Percentiles rank a stretch among this genome's conserved stretches.
Conservation (phyloP, 2,888 invertebrate genomes). For the Melanotus villosus region DNA sequence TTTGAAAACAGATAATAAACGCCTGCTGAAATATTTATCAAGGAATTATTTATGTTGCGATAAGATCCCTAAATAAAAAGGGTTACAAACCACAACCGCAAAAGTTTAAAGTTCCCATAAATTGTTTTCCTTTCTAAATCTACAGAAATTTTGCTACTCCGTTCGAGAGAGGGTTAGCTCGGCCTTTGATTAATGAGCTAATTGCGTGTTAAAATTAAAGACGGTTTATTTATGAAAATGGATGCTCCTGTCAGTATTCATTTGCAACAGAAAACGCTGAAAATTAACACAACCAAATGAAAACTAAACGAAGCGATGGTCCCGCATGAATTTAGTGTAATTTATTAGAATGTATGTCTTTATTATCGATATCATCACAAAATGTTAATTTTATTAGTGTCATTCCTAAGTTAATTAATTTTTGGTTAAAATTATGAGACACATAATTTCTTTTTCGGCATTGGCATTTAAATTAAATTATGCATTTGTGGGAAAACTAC, state of each 20-base stretch:
- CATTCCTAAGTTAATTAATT: constrained; percentile 1
- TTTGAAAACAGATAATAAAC: too few relatives aligned
- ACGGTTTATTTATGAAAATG: constrained; percentile 10
- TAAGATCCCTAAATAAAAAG: too few relatives aligned
- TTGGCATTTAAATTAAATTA: neutral
- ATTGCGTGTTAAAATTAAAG: constrained; percentile 8
- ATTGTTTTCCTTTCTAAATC: neutral
- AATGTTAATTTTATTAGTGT: constrained; percentile 4
- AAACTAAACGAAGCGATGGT: neutral
- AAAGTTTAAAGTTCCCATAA: constrained; percentile 9
- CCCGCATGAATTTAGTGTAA: neutral
- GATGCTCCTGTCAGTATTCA: constrained; percentile 4
- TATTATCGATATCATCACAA: constrained; percentile 5
- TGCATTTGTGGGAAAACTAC: neutral
- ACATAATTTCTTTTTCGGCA: neutral
- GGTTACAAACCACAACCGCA: constrained; percentile 26
- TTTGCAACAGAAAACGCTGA: neutral
- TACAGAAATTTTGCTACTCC: neutral
- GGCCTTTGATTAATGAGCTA: constrained; percentile 5
- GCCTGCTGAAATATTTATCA: too few relatives aligned
- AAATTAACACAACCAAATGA: too few relatives aligned
- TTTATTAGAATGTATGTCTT: constrained; percentile 6
- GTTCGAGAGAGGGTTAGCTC: neutral
- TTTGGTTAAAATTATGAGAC: neutral
- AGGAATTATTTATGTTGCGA: too few relatives aligned